A percentile compares a stretch with the other conserved stretches of the same genome.
Evolutionary conservation across 2,888 invertebrate genomes (phyloP).

Genomic region (Pherbina coryleti): DNA sequence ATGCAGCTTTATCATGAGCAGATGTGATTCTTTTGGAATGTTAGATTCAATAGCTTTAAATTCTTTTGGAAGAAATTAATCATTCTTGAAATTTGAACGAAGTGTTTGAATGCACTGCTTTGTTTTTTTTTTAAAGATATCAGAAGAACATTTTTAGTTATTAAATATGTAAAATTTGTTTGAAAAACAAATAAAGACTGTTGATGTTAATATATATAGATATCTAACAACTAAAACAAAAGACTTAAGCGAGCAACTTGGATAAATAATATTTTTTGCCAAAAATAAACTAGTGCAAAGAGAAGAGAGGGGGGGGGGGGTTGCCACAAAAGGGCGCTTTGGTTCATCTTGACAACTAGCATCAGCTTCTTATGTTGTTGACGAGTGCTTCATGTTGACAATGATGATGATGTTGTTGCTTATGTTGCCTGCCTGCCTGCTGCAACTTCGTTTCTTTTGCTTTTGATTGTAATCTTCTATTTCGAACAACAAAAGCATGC

Average conservation of each 20-base stretch:
- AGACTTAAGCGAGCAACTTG: slow-evolving; percentile 10
- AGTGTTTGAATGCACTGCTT: no score
- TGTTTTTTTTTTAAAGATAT: neutral
- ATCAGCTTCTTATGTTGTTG: neutral
- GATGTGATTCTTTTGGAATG: neutral
- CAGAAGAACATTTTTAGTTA: neutral
- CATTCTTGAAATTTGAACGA: no score
- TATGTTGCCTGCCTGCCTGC: neutral
- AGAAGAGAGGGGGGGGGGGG: neutral
- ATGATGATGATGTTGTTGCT: neutral
- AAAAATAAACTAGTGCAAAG: neutral
- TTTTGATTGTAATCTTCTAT: neutral
- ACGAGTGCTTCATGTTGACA: neutral
- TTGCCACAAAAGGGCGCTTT: neutral
- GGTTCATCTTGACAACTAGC: neutral
- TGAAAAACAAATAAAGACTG: no score
- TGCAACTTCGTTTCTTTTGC: neutral
- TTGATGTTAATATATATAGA: no score
- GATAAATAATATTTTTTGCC: neutral
- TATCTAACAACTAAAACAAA: neutral
- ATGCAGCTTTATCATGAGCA: neutral
- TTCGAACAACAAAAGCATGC: neutral
- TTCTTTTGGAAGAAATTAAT: no score
- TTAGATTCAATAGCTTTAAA: neutral
- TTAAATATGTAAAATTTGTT: no score